phyloP scores from a whole-genome alignment of 1,140 invertebrate genomes.

The Chymomyza costata region DNA sequence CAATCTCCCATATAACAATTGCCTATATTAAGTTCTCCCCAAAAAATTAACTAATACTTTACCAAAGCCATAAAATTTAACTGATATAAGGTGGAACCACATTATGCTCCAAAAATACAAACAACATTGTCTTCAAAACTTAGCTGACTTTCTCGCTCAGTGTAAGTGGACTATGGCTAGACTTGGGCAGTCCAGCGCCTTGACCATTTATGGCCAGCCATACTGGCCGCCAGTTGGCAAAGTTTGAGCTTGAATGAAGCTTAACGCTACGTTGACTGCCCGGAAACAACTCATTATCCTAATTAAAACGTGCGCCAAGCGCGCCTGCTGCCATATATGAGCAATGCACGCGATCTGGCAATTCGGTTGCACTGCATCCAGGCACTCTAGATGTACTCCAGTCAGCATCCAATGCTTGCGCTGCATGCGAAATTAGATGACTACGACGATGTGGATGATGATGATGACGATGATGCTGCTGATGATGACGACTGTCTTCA shows the following conservation, averaged over 20 bases:
- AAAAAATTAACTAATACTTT: too few relatives aligned
- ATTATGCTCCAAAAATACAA: too few relatives aligned
- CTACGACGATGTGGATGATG: slow-evolving; percentile 2
- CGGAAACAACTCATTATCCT: slow-evolving; percentile 75
- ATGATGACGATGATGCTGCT: slow-evolving; percentile 16
- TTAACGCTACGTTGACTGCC: slow-evolving; percentile 22
- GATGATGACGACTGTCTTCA: slow-evolving; percentile 13
- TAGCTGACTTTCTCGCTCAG: too few relatives aligned
- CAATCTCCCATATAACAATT: too few relatives aligned
- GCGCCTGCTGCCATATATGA: slow-evolving; percentile 66
- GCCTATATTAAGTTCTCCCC: too few relatives aligned
- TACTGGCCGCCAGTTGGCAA: slow-evolving; percentile 17
- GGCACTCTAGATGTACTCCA: too few relatives aligned
- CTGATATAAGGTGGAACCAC: too few relatives aligned
- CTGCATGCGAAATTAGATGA: slow-evolving; percentile 70
- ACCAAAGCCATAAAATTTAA: too few relatives aligned
- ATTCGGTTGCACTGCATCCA: slow-evolving; percentile 18
- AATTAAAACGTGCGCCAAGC: slow-evolving; percentile 74
- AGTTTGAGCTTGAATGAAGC: slow-evolving; percentile 27
- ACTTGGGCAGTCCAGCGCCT: too few relatives aligned
- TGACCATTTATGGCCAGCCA: slow-evolving; percentile 47
- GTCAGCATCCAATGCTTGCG: slow-evolving; percentile 27
- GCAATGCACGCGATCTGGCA: slow-evolving; percentile 71
- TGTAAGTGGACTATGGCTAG: too few relatives aligned
- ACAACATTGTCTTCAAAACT: too few relatives aligned